Percentiles rank a stretch among this genome's conserved stretches.
These are phyloP conservation scores for Suillia variegata DNA, from an alignment of 2,888 invertebrate species.

Conservation along the genomic window DNA sequence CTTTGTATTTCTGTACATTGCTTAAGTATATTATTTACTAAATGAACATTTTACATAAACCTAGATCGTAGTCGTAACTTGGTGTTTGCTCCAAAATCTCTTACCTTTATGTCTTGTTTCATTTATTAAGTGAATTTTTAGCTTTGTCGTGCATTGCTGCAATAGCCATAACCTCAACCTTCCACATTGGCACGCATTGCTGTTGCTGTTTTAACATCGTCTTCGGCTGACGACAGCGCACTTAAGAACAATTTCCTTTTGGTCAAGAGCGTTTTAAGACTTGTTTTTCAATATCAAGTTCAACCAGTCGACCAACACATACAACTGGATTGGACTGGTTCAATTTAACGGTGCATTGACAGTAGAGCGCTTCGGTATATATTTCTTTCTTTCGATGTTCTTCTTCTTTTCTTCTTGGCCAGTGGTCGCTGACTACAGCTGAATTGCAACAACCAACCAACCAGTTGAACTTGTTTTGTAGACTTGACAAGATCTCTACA, in stretches of 20 bases:
- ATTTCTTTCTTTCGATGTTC: neutral
- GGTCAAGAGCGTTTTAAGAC: constrained; percentile 1
- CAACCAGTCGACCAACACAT: constrained; percentile 44
- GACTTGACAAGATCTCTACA: constrained; percentile 11
- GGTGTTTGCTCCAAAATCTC: no score
- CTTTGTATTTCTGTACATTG: no score
- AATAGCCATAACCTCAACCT: neutral
- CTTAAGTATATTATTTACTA: no score
- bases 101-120: no score
- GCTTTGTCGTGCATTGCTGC: neutral
- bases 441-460: constrained; percentile 9
- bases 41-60: no score
- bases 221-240: no score
- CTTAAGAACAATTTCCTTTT: neutral
- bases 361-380: constrained; percentile 4
- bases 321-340: neutral
- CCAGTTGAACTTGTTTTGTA: constrained; percentile 13
- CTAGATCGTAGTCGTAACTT: no score
- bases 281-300: constrained; percentile 54
- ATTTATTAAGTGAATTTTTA: neutral
- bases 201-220: neutral
- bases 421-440: constrained; percentile 8
- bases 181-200: neutral
- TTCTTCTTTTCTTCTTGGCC: no score
- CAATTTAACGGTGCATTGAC: constrained; percentile 26